Base-by-base conservation (phyloP, 2,797 vertebrate genomes). In the Neosalanx taihuensis region DNA sequence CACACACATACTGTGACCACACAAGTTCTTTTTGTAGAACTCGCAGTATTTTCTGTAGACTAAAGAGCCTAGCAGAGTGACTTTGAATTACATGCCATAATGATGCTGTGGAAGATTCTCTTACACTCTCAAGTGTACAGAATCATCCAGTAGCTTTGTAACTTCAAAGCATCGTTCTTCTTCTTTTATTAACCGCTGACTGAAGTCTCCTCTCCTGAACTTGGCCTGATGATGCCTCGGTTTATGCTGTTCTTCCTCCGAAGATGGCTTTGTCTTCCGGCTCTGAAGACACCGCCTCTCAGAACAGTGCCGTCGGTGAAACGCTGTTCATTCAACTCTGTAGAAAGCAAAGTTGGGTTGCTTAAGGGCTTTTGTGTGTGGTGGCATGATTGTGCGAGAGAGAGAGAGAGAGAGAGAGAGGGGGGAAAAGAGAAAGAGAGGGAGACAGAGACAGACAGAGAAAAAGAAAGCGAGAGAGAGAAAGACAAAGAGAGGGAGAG, bases 171-270 rank as follows among this genome's bases (percentile, higher is more conserved):
- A 31, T 4, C 59, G 56, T 51, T 56, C 69, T 73, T 77, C 71
- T 63, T 59, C 61, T 69, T 79, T 79, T 73, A 79, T 79, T 79
- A 79, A 72, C 49, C 73, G 65, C 4, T 62, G 69, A 74, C 78
- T 74, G 51, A 59, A 60, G 49, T 67, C 70, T 69, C 15, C 53
- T 75, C 65, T 64, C 61, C 71, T 73, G 41, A 73, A 75, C 71
- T 69, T 75, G 71, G 72, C 71, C 57, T 66, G 75, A 75, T 66
- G 69, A 60, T 68, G 62, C 9, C 68, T 69, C 64, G 60, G 61
- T 69, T 66, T 62, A 68, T 66, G 65, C 65, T 64, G 64, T 70
- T 67, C 62, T 67, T 53, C 46, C 66, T 69, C 73, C 63, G 63
- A 60, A 61, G 18, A 69, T 67, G 65, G 53, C 29, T 56, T 35